These are phyloP conservation scores for Agrochola lychnidis DNA, from an alignment of 2,888 invertebrate genomes.

Conservation along the genomic window DNA sequence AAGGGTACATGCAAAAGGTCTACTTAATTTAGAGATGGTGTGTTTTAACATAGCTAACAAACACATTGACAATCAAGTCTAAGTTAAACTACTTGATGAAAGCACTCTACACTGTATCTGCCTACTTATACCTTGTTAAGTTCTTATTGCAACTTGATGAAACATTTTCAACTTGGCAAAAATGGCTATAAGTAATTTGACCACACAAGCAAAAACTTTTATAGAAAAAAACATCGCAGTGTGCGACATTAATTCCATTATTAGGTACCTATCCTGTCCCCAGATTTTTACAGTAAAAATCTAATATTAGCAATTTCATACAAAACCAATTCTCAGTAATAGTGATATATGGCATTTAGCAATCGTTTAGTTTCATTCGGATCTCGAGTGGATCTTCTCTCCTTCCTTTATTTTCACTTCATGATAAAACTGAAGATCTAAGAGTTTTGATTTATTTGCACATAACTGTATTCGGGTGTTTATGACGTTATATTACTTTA, in stretches of 20 bases:
- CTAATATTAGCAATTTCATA: background rate
- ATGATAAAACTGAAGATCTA: conserved; percentile 31
- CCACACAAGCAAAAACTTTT: background rate
- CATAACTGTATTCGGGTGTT: conserved; percentile 36
- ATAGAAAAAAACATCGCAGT: background rate
- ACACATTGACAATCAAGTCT: background rate
- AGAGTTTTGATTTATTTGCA: conserved; percentile 54
- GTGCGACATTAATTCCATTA: background rate
- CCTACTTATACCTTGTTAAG: background rate
- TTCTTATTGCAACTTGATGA: background rate
- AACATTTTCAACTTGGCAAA: too few relatives aligned
- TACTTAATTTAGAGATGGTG: background rate
- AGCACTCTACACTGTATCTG: background rate
- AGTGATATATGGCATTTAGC: background rate
- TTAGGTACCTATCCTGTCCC: too few relatives aligned
- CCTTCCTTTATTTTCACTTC: background rate
- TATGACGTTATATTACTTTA: conserved; percentile 33
- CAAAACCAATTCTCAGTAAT: background rate
- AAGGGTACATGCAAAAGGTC: conserved; percentile 26
- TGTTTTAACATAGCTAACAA: too few relatives aligned
- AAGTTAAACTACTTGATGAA: background rate
- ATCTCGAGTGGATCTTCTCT: conserved; percentile 25
- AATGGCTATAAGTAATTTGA: background rate
- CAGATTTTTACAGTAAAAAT: background rate
- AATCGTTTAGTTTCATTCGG: background rate